Percentiles rank a stretch among this genome's conserved stretches.
phyloP scores from a whole-genome alignment of 2,888 invertebrate genomes.

The Aspidiotus rigidus region DNA sequence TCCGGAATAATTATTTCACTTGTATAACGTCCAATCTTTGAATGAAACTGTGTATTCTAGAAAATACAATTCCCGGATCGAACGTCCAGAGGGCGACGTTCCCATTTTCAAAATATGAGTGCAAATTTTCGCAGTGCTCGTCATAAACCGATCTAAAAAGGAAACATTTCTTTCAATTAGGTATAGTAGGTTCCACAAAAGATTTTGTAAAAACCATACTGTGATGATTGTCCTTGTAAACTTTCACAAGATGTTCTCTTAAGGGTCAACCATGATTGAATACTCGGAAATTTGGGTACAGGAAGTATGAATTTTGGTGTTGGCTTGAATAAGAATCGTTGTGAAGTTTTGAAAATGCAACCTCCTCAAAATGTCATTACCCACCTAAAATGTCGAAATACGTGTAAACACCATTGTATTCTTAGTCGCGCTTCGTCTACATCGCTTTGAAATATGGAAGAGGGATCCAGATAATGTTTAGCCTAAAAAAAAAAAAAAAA shows the following conservation, averaged over 20 bases:
- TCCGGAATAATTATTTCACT: conserved; percentile 40
- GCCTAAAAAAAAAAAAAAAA: conserved; percentile 49
- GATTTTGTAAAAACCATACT: too few species aligned
- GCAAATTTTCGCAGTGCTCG: conserved; percentile 59
- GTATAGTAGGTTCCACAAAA: background rate
- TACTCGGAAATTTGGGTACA: too few species aligned
- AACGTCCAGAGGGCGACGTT: conserved; percentile 65
- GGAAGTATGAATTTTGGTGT: background rate
- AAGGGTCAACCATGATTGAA: background rate
- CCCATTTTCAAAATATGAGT: conserved; percentile 53
- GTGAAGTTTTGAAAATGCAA: too few species aligned
- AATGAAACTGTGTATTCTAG: conserved; percentile 65
- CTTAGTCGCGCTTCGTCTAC: conserved; percentile 85
- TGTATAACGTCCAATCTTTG: conserved; percentile 66
- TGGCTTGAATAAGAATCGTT: background rate
- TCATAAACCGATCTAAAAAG: conserved; percentile 52
- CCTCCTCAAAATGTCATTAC: background rate
- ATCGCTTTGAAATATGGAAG: conserved; percentile 87
- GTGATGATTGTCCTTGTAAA: too few species aligned
- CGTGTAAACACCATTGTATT: conserved; percentile 48
- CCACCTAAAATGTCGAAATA: conserved; percentile 41
- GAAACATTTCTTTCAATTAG: background rate
- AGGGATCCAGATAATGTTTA: conserved; percentile 77
- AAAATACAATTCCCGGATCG: conserved; percentile 70
- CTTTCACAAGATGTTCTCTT: too few species aligned